Percentiles rank a stretch among this genome's conserved stretches.
These are phyloP conservation scores for Amazona guildingii DNA, from an alignment of 2,113 vertebrate species.

Conservation along the genomic window DNA sequence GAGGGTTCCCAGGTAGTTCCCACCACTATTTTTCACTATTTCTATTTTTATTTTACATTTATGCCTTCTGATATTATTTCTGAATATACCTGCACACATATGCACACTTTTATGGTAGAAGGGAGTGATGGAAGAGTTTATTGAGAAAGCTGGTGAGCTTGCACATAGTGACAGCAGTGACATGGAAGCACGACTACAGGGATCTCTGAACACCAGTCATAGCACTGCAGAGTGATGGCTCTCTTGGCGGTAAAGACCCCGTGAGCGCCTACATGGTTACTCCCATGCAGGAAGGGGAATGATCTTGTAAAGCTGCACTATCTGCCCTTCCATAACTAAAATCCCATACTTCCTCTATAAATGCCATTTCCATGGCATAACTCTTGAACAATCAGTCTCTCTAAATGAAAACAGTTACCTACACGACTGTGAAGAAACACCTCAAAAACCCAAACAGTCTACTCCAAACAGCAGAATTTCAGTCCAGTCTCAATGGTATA, in stretches of 20 bases:
- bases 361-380: neutral
- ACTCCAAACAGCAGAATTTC: neutral
- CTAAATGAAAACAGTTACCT: neutral
- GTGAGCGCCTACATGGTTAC: rapidly evolving
- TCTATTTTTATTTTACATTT: neutral
- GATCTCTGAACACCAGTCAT: neutral
- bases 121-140: neutral
- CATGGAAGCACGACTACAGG: rapidly evolving
- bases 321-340: neutral
- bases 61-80: neutral
- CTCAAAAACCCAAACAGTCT: neutral
- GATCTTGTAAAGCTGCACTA: neutral
- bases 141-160: neutral
- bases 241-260: neutral
- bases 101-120: neutral
- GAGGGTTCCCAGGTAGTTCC: neutral
- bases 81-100: neutral
- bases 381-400: neutral
- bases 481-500: neutral
- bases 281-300: neutral
- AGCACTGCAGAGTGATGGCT: neutral
- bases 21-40: neutral
- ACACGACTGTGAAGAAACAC: neutral
- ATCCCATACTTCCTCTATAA: neutral
- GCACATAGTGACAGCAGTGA: neutral